Conservation (phyloP, 2,888 invertebrate genomes). For the Norana najaformis region DNA sequence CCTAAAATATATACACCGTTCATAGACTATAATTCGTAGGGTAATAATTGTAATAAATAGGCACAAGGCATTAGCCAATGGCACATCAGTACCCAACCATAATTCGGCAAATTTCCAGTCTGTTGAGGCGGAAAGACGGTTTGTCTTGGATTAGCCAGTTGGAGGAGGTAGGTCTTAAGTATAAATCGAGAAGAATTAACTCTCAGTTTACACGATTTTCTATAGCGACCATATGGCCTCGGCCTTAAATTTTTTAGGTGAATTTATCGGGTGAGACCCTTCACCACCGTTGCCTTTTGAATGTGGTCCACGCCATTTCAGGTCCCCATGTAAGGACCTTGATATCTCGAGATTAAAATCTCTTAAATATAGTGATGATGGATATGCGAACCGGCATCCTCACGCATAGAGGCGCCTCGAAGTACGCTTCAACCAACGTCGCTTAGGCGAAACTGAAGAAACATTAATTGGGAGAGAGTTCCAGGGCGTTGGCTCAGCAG, state of each 20-base stretch:
- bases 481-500: background rate
- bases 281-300: no score
- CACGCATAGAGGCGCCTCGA: no score
- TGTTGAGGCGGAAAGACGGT: background rate
- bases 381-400: no score
- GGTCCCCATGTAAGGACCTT: no score
- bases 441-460: background rate
- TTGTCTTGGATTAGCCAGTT: background rate
- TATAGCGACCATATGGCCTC: no score
- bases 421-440: no score
- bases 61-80: background rate
- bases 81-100: background rate
- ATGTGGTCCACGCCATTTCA: no score
- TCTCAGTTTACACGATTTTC: no score
- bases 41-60: background rate
- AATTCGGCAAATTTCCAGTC: background rate
- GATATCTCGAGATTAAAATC: no score
- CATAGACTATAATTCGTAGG: background rate
- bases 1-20: constrained; percentile 28
- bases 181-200: background rate
- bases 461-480: background rate
- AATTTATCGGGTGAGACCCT: no score
- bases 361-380: no score
- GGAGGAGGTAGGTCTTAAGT: background rate
- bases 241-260: no score